These are phyloP conservation scores for Lophius americanus DNA, from an alignment of 2,797 vertebrate genomes.

Conservation along the genomic window DNA sequence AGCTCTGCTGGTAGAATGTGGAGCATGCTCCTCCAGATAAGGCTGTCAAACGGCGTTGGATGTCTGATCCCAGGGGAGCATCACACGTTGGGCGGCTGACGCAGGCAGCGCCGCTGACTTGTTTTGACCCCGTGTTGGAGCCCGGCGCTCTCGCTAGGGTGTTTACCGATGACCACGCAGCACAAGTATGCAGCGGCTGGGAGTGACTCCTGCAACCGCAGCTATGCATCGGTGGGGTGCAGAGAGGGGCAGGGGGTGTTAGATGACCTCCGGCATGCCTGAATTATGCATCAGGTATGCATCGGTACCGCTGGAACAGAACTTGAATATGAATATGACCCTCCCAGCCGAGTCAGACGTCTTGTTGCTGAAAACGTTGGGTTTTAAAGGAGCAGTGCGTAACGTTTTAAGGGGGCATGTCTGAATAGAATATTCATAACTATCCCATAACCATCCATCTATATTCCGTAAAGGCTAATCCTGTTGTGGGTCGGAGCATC, in stretches of 20 bases:
- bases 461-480: no score
- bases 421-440: no score
- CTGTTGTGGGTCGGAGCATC: no score
- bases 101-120: slow-evolving; percentile 27
- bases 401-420: no score
- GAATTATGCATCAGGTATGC: slow-evolving; percentile 41
- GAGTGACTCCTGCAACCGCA: slow-evolving; percentile 52
- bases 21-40: slow-evolving; percentile 49
- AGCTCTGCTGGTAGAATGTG: slow-evolving; percentile 52
- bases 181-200: slow-evolving; percentile 52
- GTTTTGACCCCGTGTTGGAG: slow-evolving; percentile 43
- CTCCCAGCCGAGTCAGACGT: no score
- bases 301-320: background rate
- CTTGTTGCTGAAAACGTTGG: no score
- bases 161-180: slow-evolving; percentile 62
- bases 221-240: slow-evolving; percentile 35
- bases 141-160: slow-evolving; percentile 41
- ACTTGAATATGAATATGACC: no score
- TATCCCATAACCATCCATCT: no score
- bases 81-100: slow-evolving; percentile 23
- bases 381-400: no score
- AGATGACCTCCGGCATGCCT: slow-evolving; percentile 41
- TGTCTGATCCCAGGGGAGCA: slow-evolving; percentile 43
- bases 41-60: slow-evolving; percentile 40
- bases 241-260: slow-evolving; percentile 28